Evolutionary conservation across 2,113 vertebrate species (phyloP).

Genomic region (Eupsittula cactorum): DNA sequence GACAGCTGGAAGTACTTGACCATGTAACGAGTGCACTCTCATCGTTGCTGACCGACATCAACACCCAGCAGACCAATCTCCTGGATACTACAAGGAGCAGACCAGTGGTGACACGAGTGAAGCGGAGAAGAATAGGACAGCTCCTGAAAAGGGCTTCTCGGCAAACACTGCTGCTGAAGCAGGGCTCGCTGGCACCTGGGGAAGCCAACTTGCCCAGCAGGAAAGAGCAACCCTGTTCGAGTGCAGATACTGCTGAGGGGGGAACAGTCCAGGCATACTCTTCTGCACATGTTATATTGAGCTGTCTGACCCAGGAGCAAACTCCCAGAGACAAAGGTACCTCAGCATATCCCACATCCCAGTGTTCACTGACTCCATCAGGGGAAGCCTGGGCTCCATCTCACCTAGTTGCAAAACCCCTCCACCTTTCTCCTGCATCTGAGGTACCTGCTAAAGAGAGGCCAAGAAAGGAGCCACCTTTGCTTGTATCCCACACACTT

Average conservation of each 20-base stretch:
- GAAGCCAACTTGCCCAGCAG: background rate
- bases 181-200: background rate
- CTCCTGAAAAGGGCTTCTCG: slow-evolving; percentile 51
- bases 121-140: slow-evolving; percentile 31
- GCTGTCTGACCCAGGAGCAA: background rate
- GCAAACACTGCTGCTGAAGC: background rate
- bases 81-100: background rate
- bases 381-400: background rate
- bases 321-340: background rate
- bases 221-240: background rate
- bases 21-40: slow-evolving; percentile 61
- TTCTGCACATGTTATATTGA: background rate
- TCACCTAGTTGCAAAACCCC: background rate
- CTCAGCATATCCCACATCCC: background rate
- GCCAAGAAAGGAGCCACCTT: background rate
- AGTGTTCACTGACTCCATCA: background rate
- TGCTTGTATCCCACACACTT: background rate
- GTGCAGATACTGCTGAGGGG: background rate
- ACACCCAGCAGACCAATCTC: background rate
- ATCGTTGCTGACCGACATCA: slow-evolving; percentile 43
- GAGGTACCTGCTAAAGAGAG: slow-evolving; percentile 4
- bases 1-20: slow-evolving; percentile 68
- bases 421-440: background rate
- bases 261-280: background rate
- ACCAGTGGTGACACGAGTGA: background rate